These are phyloP conservation scores for Ctenosaura bakeri DNA, from an alignment of 2,797 vertebrate species.

Conservation along the genomic window DNA sequence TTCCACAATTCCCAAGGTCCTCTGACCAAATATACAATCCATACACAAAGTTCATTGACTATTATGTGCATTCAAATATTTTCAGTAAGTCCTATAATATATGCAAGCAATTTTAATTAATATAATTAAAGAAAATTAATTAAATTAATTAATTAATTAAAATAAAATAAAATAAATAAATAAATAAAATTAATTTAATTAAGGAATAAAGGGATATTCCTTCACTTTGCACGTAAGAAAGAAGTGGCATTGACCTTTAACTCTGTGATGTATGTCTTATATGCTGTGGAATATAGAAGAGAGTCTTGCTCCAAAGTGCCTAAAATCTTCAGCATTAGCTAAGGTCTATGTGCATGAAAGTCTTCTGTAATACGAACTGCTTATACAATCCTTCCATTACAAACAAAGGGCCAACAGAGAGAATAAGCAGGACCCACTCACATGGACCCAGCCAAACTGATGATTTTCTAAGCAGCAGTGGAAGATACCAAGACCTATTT, in stretches of 20 bases:
- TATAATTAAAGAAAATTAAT: no score
- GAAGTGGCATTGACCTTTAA: background rate
- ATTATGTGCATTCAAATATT: background rate
- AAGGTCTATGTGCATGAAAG: background rate
- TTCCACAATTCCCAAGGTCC: background rate
- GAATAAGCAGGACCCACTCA: background rate
- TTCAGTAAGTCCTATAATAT: background rate
- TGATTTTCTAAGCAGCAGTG: background rate
- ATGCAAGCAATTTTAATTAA: background rate
- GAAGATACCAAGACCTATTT: background rate
- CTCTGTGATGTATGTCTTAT: background rate
- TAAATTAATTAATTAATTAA: no score
- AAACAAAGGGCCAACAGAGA: no score
- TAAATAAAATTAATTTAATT: no score
- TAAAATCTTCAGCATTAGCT: background rate
- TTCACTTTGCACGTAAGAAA: background rate
- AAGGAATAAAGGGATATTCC: background rate
- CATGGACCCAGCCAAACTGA: background rate
- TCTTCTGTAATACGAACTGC: background rate
- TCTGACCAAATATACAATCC: background rate
- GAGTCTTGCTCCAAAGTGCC: background rate
- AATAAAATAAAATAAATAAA: no score
- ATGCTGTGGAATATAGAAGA: background rate
- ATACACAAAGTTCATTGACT: background rate
- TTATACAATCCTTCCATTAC: background rate